Base-by-base conservation (phyloP, 35 echinoderm and acorn worm species). In the Hemicentrotus pulcherrimus region DNA sequence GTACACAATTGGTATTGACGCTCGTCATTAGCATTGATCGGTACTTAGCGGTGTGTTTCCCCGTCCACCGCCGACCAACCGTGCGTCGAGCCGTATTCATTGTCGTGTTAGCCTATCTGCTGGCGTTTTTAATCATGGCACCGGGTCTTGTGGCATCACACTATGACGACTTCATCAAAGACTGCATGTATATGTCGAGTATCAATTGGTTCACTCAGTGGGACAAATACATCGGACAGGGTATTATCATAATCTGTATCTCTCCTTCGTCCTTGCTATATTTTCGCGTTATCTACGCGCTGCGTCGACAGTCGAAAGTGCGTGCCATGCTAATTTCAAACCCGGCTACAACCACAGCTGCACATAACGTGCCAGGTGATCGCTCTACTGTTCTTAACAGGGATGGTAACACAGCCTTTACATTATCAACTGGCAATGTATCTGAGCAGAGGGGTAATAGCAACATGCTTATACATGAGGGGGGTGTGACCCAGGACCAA, bases 1-100 rank as follows among this genome's bases (percentile, higher is more conserved):
- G 48, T 45, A 48, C 14, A 28, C 95, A 95, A 9, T 9, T 94
- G 32, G 88, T 94, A 32, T 46, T 97, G 9, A 97, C 95, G 4
- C 48, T 47, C 22, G 92, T 92, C 12, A 94, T 97, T 35, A 95
- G 85, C 16, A 41, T 97, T 22, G 96, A 97, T 47, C 65, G 96
- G 22, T 97, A 97, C 52, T 87, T 59, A 2, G 95, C 91, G 9
- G 88, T 97, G 11, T 97, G 96, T 48, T 94, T 91, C 9, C 96
- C 96, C 11, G 85, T 94, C 6, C 32, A 89, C 18, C 92, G 91
- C 31, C 30, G 61, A 32, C 92, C 95, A 47, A 97, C 96, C 24
- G 46, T 61, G 18, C 47, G 30, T 8, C 33, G 55, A 31, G 96
- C 96, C 32, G 46, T 89, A n/a, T 58, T 97, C 70, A 61, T 91